Base-by-base conservation (phyloP, 92 coral and sea anemone genomes). In the Pocillopora meandrina region DNA sequence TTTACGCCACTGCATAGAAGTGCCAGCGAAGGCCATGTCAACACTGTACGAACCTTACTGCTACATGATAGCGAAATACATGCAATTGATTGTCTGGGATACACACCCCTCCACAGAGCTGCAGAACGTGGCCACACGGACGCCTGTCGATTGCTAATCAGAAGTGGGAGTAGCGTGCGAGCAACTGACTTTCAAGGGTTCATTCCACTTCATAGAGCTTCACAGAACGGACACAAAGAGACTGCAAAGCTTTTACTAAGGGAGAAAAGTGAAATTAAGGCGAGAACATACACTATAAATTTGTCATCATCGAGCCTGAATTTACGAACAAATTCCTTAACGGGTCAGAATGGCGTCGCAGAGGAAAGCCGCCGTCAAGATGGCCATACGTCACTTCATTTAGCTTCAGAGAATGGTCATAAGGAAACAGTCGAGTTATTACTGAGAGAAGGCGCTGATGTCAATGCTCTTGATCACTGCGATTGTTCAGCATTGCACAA, bases 1-100 rank as follows among this genome's bases (percentile, higher is more conserved):
- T 93, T 93, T 79, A 91, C 94, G 13, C 86, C 97, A 2, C 91
- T 93, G 68, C 97, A 93, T 70, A 94, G 97, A 19, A 88, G 91
- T 63, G 90, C 95, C 17, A 78, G 93, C 55, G 91, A 86, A 60
- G 97, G 97, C 35, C 91, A 89, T 68, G 87, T 86, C 57, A 90
- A 77, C 18, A 76, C 89, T 12, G 75, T 86, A 0, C 86, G 87
- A 61, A 47, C 84, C 14, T 78, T 93, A 61, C 74, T 93, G 16
- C 33, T 84, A 60, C 76, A 84, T 62, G 82, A 79, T 16, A 80
- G 87, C 23, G 79, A 76, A 23, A 85, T 87, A 8, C 84, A 66
- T 18, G 90, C 83, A 0, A 49, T 68, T 20, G 97, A 93, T 62
- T 69, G 36, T 18, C 84, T 85, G 86, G 97, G 97, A 21, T 93